Percentiles rank a stretch among this genome's conserved stretches.
These are phyloP conservation scores for Amphipoea oculea DNA, from an alignment of 2,888 invertebrate species.

Conservation along the genomic window DNA sequence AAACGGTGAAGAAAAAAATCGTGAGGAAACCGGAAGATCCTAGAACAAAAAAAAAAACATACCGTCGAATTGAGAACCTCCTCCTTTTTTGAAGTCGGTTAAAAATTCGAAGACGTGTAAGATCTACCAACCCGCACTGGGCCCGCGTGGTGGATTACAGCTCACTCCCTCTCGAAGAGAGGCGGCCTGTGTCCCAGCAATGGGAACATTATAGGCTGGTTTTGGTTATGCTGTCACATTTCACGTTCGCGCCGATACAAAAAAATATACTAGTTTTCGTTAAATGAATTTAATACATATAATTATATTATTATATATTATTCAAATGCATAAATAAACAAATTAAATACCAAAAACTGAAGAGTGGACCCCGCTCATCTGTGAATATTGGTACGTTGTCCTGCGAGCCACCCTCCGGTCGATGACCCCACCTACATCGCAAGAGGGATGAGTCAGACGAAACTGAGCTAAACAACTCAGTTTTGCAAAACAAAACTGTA, in stretches of 20 bases:
- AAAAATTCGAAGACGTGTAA: too few species aligned
- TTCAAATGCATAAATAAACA: background rate
- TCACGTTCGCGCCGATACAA: background rate
- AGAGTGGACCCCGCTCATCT: conserved; percentile 19
- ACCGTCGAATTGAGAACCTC: too few species aligned
- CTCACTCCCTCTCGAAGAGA: too few species aligned
- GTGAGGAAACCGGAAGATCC: background rate
- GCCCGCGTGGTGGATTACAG: too few species aligned
- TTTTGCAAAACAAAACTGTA: conserved; percentile 41
- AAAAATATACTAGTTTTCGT: background rate
- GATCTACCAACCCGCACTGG: too few species aligned
- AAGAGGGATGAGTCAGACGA: conserved; percentile 41
- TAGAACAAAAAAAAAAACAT: too few species aligned
- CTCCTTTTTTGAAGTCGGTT: too few species aligned
- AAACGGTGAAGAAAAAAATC: background rate
- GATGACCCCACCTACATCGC: conserved; percentile 44
- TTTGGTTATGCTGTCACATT: too few species aligned
- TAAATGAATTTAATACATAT: too few species aligned
- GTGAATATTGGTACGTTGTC: conserved; percentile 46
- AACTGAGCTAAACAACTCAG: conserved; percentile 26
- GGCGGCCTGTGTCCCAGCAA: background rate
- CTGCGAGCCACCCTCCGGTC: conserved; percentile 58
- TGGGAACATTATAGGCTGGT: background rate
- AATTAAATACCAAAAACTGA: background rate
- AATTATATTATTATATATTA: too few species aligned